Base-by-base conservation (phyloP, 53 echinoderm and acorn worm genomes). In the Hippasteria phrygiana region DNA sequence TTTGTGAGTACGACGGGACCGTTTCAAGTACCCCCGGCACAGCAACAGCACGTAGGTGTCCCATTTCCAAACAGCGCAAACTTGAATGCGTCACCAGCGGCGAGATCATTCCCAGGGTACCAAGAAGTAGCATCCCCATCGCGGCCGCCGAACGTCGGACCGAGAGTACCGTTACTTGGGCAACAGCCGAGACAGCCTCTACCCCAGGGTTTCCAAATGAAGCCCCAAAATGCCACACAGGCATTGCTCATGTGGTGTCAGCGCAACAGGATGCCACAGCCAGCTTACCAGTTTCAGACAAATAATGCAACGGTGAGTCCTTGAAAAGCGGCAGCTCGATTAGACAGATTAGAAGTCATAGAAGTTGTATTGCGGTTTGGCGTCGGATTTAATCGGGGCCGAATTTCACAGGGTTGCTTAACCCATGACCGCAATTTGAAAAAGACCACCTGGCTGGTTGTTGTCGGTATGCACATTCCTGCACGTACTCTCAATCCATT, bases 221-320 rank as follows among this genome's bases (percentile, higher is more conserved):
- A 26, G 31, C 69, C 70, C 5, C 47, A 35, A 36, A 47, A 33
- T 1, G 13, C 80, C 26, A 29, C 3, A 16, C 67, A 88, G 27
- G 78, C 81, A 17, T 26, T 89, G 45, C n/a, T 3, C 0, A 1
- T 55, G 4, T 80, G 66, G 71, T 80, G 90, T 45, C 73, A 65
- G 33, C 81, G 73, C 1, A 46, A 20, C 10, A 62, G 73, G 13
- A 3, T 90, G 11, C 59, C 55, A 20, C 73, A 1, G 3, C 90
- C 82, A 0, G 13, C 12, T 11, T 82, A 34, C 27, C 43, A 20
- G 2, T 73, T 82, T 59, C 82, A 73, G 28, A 43, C 0, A 36
- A 81, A 90, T 29, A 59, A 17, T 0, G 14, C 39, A 10, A 81
- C 82, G 71, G 89, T 89, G 50, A 89, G 89, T 22, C 18, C n/a